A percentile compares a stretch with the other conserved stretches of the same genome.
Conservation (phyloP, 2,797 vertebrate species). For the Geotrypetes seraphini region DNA sequence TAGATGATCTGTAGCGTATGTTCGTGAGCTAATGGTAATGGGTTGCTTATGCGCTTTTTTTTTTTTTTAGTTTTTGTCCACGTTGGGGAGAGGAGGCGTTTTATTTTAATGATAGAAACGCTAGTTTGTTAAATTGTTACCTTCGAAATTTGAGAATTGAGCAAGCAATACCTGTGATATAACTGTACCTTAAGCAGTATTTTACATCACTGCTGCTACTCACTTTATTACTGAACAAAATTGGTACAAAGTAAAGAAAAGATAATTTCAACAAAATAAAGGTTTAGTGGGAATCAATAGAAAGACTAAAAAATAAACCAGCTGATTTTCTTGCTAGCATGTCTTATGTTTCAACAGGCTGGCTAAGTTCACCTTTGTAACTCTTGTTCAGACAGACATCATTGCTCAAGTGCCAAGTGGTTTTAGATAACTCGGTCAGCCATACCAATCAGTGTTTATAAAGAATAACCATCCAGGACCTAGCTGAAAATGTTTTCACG, state of each 20-base stretch:
- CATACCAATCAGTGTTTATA: no score
- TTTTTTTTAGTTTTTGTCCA: constrained; percentile 54
- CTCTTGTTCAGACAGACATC: no score
- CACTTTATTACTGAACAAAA: constrained; percentile 64
- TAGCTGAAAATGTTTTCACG: no score
- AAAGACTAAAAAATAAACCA: constrained; percentile 36
- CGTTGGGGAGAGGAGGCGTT: constrained; percentile 50
- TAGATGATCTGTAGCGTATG: constrained; percentile 90
- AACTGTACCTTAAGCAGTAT: constrained; percentile 46
- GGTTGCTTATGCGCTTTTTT: constrained; percentile 80
- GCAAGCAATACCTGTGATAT: constrained; percentile 47
- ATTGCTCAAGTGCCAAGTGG: no score
- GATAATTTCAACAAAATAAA: constrained; percentile 53
- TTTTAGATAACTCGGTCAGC: no score
- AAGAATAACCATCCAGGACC: no score
- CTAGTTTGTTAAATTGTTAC: constrained; percentile 49
- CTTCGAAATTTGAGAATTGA: constrained; percentile 52
- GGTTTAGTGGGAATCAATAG: constrained; percentile 47
- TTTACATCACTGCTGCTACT: constrained; percentile 53
- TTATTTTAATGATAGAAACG: constrained; percentile 61
- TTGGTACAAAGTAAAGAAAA: constrained; percentile 61
- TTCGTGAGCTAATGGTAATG: constrained; percentile 95
- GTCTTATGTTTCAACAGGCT: no score
- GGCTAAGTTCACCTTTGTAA: no score
- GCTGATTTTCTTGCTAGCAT: no score